These are phyloP conservation scores for Atta texana DNA, from an alignment of 1,140 invertebrate genomes.

Conservation along the genomic window DNA sequence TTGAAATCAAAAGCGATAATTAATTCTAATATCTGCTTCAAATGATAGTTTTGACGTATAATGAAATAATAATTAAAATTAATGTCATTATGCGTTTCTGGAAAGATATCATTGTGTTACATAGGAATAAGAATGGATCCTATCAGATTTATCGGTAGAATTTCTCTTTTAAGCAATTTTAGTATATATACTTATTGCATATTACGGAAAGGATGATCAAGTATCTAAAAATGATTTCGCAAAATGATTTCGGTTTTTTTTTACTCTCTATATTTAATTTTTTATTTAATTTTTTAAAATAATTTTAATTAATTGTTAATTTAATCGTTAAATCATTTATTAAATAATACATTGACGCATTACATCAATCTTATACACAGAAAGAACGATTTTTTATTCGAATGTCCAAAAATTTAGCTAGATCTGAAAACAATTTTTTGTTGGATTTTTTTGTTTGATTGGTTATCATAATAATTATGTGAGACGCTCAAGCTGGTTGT, in stretches of 20 bases:
- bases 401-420: too few species aligned
- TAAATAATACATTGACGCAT: too few species aligned
- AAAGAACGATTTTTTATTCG: too few species aligned
- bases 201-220: too few species aligned
- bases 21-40: neutral
- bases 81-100: neutral
- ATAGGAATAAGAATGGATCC: neutral
- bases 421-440: too few species aligned
- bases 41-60: neutral
- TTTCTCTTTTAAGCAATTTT: neutral
- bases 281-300: neutral
- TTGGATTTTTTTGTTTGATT: too few species aligned
- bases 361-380: too few species aligned
- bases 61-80: conserved; percentile 13
- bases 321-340: neutral
- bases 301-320: neutral
- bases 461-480: too few species aligned
- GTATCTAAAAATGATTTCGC: too few species aligned
- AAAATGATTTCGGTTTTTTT: neutral
- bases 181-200: too few species aligned
- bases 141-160: neutral
- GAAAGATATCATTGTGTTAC: neutral
- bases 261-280: neutral
- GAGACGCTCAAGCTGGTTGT: too few species aligned
- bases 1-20: neutral